Evolutionary conservation across 2,888 invertebrate species (phyloP).

Genomic region (Cyclophora albipunctata): DNA sequence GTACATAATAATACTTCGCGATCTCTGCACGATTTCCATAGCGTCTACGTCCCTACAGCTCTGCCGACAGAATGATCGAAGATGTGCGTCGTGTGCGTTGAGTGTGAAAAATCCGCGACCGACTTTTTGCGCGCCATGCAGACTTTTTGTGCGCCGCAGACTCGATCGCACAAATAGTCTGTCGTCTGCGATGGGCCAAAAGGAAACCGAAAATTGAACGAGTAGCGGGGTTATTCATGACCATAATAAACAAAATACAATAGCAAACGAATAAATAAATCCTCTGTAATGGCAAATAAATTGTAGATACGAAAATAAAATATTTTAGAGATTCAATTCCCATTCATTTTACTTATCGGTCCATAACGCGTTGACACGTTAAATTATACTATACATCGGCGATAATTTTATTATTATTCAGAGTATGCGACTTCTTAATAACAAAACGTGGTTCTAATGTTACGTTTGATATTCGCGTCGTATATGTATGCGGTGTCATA

Average conservation of each 20-base stretch:
- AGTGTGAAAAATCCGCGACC: no score
- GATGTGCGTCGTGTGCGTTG: no score
- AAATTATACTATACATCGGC: conserved; percentile 26
- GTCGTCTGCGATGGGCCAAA: no score
- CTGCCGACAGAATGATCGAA: no score
- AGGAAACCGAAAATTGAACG: no score
- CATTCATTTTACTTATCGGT: conserved; percentile 21
- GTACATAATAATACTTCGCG: no score
- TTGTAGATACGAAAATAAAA: conserved; percentile 5
- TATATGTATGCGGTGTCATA: conserved; percentile 63
- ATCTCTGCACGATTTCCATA: no score
- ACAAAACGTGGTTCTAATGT: conserved; percentile 69
- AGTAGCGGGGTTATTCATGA: no score
- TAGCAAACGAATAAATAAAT: not conserved
- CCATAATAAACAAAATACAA: not conserved
- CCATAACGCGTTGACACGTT: conserved; percentile 21
- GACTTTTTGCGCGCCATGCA: no score
- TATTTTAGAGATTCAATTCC: conserved; percentile 5
- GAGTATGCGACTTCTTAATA: conserved; percentile 57
- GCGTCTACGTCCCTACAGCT: no score
- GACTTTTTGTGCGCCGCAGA: no score
- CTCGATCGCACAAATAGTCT: no score
- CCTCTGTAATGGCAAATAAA: not conserved
- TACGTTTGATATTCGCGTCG: conserved; percentile 69
- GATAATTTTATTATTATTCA: conserved; percentile 58